A percentile compares a stretch with the other conserved stretches of the same genome.
Conservation (phyloP, 2,113 vertebrate genomes). For the Zosterops japonicus region DNA sequence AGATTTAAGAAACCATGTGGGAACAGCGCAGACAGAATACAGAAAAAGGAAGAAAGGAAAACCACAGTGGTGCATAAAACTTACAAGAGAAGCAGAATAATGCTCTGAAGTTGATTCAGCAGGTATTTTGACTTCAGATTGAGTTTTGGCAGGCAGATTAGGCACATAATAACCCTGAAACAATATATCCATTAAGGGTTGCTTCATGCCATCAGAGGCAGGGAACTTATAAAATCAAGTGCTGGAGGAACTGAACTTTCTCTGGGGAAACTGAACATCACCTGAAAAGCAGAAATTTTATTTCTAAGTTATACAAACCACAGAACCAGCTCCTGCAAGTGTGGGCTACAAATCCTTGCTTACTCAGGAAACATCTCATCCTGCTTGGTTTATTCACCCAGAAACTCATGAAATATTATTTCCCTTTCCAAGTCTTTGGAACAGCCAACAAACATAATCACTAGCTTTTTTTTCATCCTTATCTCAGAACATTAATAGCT, state of each 20-base stretch:
- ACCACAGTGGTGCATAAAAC: not conserved
- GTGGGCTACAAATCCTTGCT: not conserved
- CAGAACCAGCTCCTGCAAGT: not conserved
- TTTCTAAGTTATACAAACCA: not conserved
- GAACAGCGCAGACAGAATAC: not conserved
- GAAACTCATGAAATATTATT: constrained; percentile 51
- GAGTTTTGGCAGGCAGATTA: not conserved
- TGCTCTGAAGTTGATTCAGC: not conserved
- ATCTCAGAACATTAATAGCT: not conserved
- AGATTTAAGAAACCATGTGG: not conserved
- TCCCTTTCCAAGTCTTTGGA: not conserved
- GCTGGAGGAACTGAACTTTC: not conserved
- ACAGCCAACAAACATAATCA: not conserved
- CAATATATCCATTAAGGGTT: not conserved
- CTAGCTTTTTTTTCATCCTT: not conserved
- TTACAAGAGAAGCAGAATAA: not conserved
- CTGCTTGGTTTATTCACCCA: not conserved
- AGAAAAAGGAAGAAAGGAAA: not conserved
- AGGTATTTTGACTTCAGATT: not conserved
- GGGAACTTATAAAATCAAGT: not conserved
- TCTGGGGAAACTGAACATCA: not conserved
- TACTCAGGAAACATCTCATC: constrained; percentile 11
- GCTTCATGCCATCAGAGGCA: not conserved
- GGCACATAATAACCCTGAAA: not conserved
- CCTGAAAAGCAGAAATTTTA: not conserved